phyloP scores from a whole-genome alignment of 2,113 vertebrate genomes.

The Phylloscopus trochilus region DNA sequence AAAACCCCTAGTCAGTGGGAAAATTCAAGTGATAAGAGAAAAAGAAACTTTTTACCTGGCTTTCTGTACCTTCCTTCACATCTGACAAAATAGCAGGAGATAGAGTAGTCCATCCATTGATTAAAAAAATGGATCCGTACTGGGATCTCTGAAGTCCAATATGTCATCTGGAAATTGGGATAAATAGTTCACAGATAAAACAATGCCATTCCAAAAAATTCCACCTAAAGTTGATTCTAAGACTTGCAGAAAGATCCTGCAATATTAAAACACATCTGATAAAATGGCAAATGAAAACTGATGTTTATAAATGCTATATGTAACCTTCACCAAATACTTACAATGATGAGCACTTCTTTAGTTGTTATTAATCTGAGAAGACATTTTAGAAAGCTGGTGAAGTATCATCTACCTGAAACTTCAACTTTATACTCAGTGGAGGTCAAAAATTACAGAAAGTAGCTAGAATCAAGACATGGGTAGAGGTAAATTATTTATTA shows the following conservation, averaged over 20 bases:
- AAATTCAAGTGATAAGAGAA: not conserved
- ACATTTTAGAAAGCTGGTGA: not conserved
- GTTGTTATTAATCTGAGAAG: not conserved
- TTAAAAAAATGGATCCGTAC: not conserved
- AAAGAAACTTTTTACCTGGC: not conserved
- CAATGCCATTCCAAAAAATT: not conserved
- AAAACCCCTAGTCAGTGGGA: not conserved
- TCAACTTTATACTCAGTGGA: not conserved
- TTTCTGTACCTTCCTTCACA: not conserved
- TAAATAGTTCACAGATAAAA: not conserved
- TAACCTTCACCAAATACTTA: not conserved
- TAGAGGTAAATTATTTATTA: not conserved
- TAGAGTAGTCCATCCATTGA: accelerated
- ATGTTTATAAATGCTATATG: not conserved
- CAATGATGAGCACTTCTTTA: not conserved
- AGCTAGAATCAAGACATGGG: not conserved
- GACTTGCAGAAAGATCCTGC: not conserved
- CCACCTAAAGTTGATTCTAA: not conserved
- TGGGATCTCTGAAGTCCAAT: not conserved
- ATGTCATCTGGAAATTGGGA: not conserved
- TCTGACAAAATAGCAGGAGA: not conserved
- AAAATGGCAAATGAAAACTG: not conserved
- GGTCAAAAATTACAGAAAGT: not conserved
- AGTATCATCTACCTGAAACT: not conserved
- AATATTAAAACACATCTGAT: not conserved